Conservation (phyloP, 2,797 vertebrate genomes). For the Alectoris magna region DNA sequence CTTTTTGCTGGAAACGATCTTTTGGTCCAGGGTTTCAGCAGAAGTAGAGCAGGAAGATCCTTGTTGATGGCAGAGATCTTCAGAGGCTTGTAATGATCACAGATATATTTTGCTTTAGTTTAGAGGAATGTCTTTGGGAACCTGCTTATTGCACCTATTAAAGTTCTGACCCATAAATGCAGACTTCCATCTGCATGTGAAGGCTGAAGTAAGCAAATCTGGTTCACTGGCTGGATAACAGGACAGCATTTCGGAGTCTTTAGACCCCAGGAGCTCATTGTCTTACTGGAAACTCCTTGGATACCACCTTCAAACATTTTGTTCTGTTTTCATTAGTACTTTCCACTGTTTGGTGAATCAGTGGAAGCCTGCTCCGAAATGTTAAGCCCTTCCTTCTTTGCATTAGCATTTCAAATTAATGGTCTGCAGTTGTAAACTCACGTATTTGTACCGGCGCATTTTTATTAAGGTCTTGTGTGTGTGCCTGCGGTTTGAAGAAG, state of each 20-base stretch:
- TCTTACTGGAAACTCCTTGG: conserved; percentile 38
- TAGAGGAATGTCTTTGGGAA: not conserved
- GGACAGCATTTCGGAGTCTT: conserved; percentile 1
- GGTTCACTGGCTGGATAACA: not conserved
- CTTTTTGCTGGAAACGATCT: not conserved
- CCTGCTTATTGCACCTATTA: not conserved
- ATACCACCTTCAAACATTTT: conserved; percentile 46
- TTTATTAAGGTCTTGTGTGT: conserved; percentile 13
- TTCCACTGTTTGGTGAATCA: conserved; percentile 37
- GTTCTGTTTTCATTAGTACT: conserved; percentile 43
- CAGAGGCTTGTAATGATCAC: not conserved
- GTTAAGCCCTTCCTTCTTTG: conserved; percentile 43
- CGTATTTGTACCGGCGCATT: not conserved
- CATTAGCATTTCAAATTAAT: conserved; percentile 37
- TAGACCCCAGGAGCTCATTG: conserved; percentile 1
- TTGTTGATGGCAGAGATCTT: not conserved
- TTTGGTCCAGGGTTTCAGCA: not conserved
- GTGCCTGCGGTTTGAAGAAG: conserved; percentile 11
- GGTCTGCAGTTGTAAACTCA: conserved; percentile 42
- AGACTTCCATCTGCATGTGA: not conserved
- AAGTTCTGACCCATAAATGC: not conserved
- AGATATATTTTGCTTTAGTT: not conserved
- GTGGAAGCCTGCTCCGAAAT: conserved; percentile 49
- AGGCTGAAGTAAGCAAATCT: not conserved
- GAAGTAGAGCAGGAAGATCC: not conserved